Percentiles rank a stretch among this genome's conserved stretches.
Conservation (phyloP, 1,140 invertebrate genomes). For the Pararge aegeria region DNA sequence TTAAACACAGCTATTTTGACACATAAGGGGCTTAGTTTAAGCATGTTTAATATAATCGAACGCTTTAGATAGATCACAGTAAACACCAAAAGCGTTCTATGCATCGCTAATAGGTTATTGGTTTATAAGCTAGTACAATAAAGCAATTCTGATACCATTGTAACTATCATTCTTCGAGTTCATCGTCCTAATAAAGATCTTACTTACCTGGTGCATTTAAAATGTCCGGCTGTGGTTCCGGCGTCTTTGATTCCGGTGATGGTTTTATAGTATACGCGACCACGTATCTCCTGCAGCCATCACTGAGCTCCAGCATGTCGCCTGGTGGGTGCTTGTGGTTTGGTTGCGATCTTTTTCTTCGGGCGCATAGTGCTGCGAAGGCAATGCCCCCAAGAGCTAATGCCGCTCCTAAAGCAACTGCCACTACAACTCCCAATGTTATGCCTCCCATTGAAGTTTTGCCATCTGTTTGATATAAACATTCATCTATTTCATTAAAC, state of each 20-base stretch:
- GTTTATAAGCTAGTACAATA: too few species aligned
- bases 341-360: slow-evolving; percentile 49
- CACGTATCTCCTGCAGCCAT: slow-evolving; percentile 65
- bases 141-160: too few species aligned
- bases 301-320: slow-evolving; percentile 68
- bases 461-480: slow-evolving; percentile 46
- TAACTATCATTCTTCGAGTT: too few species aligned
- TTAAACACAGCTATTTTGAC: too few species aligned
- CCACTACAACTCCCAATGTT: slow-evolving; percentile 58
- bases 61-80: too few species aligned
- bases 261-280: slow-evolving; percentile 73
- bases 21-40: too few species aligned
- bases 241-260: slow-evolving; percentile 60
- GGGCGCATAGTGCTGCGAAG: slow-evolving; percentile 51
- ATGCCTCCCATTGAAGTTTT: slow-evolving; percentile 56
- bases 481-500: too few species aligned
- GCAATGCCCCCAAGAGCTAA: slow-evolving; percentile 56
- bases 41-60: too few species aligned
- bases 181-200: neutral
- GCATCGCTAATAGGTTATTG: too few species aligned
- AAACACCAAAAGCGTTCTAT: too few species aligned
- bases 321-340: slow-evolving; percentile 67
- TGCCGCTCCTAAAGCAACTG: slow-evolving; percentile 47
- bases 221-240: slow-evolving; percentile 71
- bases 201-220: slow-evolving; percentile 61